phyloP scores from a whole-genome alignment of 2,888 invertebrate species.

The Cryptocheilus praepositus region DNA sequence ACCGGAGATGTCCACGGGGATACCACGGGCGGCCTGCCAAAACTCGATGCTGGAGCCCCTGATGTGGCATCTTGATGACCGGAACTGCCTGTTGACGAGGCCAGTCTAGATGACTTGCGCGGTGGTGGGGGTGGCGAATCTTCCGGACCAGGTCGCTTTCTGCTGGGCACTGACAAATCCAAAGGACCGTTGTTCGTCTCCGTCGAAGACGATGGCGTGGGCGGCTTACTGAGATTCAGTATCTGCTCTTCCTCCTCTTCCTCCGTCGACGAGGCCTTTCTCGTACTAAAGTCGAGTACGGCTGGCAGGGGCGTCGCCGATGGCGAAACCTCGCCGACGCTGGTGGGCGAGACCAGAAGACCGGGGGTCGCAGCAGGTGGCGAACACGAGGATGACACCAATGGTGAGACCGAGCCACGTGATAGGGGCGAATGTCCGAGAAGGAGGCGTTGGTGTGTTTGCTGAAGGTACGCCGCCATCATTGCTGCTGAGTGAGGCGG shows the following conservation, averaged over 20 bases:
- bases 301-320: slow-evolving; percentile 74
- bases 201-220: slow-evolving; percentile 78
- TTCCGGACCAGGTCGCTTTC: slow-evolving; percentile 83
- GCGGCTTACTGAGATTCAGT: slow-evolving; percentile 83
- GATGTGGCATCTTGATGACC: slow-evolving; percentile 61
- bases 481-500: slow-evolving; percentile 87
- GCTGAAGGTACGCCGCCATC: slow-evolving; percentile 86
- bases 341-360: slow-evolving; percentile 78
- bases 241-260: slow-evolving; percentile 81
- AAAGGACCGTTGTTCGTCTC: slow-evolving; percentile 81
- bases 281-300: slow-evolving; percentile 89
- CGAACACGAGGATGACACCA: slow-evolving; percentile 83
- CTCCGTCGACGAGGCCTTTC: slow-evolving; percentile 77
- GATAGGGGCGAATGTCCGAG: slow-evolving; percentile 80
- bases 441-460: slow-evolving; percentile 84
- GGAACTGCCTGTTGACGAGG: slow-evolving; percentile 50
- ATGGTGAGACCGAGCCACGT: slow-evolving; percentile 81
- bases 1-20: slow-evolving; percentile 89
- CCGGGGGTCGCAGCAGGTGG: slow-evolving; percentile 77
- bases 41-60: slow-evolving; percentile 72
- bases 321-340: slow-evolving; percentile 75
- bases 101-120: slow-evolving; percentile 80
- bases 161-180: slow-evolving; percentile 86
- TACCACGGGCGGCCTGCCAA: slow-evolving; percentile 82
- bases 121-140: slow-evolving; percentile 79